These are phyloP conservation scores for Strix uralensis DNA, from an alignment of 2,113 vertebrate species.

Conservation along the genomic window DNA sequence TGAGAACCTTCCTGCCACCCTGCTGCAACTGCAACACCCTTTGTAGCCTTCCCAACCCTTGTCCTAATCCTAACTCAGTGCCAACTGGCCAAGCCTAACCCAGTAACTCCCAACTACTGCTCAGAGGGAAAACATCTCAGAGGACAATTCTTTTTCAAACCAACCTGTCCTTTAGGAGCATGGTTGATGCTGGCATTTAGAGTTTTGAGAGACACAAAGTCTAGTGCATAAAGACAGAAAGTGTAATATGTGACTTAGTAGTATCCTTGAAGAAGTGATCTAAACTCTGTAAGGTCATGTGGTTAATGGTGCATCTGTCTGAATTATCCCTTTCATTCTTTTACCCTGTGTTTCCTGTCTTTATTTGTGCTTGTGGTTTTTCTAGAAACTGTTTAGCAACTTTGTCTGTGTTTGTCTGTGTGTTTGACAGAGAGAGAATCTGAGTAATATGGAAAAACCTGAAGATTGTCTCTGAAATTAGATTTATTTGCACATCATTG, in stretches of 20 bases:
- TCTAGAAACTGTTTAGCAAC: slow-evolving; percentile 6
- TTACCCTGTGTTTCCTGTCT: background rate
- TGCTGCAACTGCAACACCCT: background rate
- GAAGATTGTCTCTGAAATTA: slow-evolving; percentile 24
- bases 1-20: background rate
- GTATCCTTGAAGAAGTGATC: background rate
- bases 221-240: background rate
- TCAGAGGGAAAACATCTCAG: background rate
- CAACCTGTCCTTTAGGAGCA: background rate
- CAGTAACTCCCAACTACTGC: background rate
- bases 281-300: no score
- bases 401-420: background rate
- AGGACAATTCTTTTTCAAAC: background rate
- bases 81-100: background rate
- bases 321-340: background rate
- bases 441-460: background rate
- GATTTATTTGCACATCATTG: slow-evolving; percentile 12
- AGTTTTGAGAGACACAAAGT: background rate
- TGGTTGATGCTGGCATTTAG: background rate
- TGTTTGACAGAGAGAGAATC: background rate
- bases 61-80: background rate
- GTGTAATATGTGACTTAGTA: background rate
- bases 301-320: background rate
- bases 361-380: background rate
- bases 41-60: background rate